Evolutionary conservation across 2,113 vertebrate genomes (phyloP), one percentile per base, ranked within the genome.

Genomic region (Carettochelys insculpta): DNA sequence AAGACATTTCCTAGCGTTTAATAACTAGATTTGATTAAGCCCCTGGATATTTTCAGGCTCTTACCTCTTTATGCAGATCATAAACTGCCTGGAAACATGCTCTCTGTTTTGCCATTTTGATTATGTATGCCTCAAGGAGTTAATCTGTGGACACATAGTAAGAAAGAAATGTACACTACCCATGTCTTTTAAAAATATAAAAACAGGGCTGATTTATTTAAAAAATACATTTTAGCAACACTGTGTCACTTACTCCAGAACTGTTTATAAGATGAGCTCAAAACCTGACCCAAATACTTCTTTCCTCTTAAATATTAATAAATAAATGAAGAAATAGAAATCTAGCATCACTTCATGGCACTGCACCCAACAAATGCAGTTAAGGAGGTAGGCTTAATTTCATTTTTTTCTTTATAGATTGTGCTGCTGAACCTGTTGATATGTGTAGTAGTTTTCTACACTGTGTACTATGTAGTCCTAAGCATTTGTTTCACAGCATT

Each of bases 361-460:
- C n/a, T 54, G 13, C n/a, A 54, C 1, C 3, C 53, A 17, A 8
- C 27, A 58, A 47, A 80, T 43, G 6, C 25, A 89, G 75, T 65
- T 7, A 48, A 10, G 22, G 25, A 47, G 81, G 38, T 87, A 48
- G 22, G 11, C 56, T 92, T 94, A 50, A 85, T 4, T 11, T 3
- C 52, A 24, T 93, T 82, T 89, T n/a, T 34, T 92, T 86, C 85
- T 94, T 89, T 65, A 20, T 95, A 98, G 98, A 97, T 97, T 82
- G 96, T 98, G 90, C 92, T 99, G 80, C 61, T 97, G 94, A 98
- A 98, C 53, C 94, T 98, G 85, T 93, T 98, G 87, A 89, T 98
- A 52, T 98, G 98, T 92, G 89, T 98, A 91, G 34, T 97, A 92
- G 97, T 98, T 93, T 98, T 99, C 97, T 98, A 98, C 90, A 94